Base-by-base conservation (phyloP, 2,888 invertebrate species). In the Tupiocoris notatus region DNA sequence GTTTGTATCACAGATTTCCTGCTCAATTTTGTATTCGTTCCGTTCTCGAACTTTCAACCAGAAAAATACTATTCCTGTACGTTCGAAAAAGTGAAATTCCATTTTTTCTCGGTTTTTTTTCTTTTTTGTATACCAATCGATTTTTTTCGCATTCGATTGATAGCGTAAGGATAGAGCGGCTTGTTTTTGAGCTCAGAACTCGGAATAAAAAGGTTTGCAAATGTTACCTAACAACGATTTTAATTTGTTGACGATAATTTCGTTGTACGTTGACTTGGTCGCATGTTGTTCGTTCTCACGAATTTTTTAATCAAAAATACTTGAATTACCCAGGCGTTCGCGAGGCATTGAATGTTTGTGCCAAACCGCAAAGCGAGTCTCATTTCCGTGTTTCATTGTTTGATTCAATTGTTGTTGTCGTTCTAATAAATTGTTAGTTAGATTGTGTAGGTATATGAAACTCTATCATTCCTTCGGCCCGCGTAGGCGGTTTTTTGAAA, bases 321-420 rank as follows among this genome's bases (percentile, higher is more conserved):
- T n/a, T 7, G 12, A 39, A 39, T 39, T 39, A 39, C 39, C 39
- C 39, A 39, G 39, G 39, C 39, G 12, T 39, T 39, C 39, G 39
- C 39, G 39, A 39, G 39, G 39, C 39, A 39, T 39, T 39, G 6
- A 12, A 39, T 59, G 57, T 21, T 59, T 70, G 70, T 70, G 70
- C 70, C 70, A 70, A 70, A 59, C 70, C 70, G 70, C 70, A 70
- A 24, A 70, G 70, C 59, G 58, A 39, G 12, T 39, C 39, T 39
- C 39, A 39, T 39, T 39, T 7, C 39, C 12, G 12, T 7, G 3
- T 70, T 70, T 58, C 3, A 59, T 59, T 59, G n/a, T 54, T 21
- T 57, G 7, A 20, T 21, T 21, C 12, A 22, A 22, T 57, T n/a
- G 21, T 22, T 67, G 54, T 2, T 56, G 21, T 21, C 6, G 23